These are phyloP conservation scores for Sylvilagus bachmani DNA, from an alignment of 2,113 vertebrate genomes.

Conservation along the genomic window DNA sequence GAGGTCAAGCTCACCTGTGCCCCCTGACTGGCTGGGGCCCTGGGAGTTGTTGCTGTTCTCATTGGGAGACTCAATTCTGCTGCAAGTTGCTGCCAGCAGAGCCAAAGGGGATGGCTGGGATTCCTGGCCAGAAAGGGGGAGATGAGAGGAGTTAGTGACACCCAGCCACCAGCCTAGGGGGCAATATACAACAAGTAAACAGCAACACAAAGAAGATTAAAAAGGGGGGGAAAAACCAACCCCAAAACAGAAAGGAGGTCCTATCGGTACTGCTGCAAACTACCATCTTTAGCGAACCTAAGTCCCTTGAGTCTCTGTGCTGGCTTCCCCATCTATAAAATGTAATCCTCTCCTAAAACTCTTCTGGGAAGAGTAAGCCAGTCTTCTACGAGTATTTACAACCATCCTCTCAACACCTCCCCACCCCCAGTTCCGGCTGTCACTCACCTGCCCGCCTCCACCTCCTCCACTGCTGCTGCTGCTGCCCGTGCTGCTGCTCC, in stretches of 20 bases:
- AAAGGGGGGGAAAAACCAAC: conserved; percentile 61
- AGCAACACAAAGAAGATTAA: background rate
- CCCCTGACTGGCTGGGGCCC: conserved; percentile 89
- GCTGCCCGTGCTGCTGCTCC: conserved; percentile 83
- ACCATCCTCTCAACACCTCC: conserved; percentile 19
- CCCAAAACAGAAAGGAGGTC: conserved; percentile 6
- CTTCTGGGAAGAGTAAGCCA: background rate
- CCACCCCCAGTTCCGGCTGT: background rate
- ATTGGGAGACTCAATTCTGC: conserved; percentile 96
- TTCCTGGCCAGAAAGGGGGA: conserved; percentile 89
- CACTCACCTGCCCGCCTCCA: conserved; percentile 87
- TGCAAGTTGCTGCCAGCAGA: conserved; percentile 97
- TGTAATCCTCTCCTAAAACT: background rate
- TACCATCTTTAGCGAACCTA: conserved; percentile 22
- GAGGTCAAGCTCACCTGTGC: conserved; percentile 92
- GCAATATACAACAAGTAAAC: conserved; percentile 47
- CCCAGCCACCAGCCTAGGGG: conserved; percentile 53
- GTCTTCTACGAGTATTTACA: background rate
- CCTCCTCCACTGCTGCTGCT: conserved; percentile 80
- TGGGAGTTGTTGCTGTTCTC: conserved; percentile 93
- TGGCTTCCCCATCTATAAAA: conserved; percentile 41
- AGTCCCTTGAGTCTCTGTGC: background rate
- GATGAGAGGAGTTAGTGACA: conserved; percentile 80
- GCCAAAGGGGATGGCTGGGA: conserved; percentile 97
- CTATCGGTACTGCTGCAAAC: background rate